A percentile compares a stretch with the other conserved stretches of the same genome.
Evolutionary conservation across 2,797 vertebrate genomes (phyloP).

Genomic region (Smutsia temminckii): DNA sequence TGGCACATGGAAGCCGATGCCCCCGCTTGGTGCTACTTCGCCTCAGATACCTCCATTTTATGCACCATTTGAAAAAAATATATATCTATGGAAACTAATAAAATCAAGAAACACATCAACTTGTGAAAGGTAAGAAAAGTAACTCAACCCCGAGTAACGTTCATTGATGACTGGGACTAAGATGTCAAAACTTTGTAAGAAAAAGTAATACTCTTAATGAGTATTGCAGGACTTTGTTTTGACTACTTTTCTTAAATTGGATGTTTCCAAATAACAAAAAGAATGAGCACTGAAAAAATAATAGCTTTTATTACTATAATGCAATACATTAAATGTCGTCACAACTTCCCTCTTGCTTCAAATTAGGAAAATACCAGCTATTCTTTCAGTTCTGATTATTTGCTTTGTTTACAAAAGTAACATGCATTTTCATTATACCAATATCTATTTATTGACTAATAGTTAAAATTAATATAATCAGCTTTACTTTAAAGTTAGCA

Average conservation of each 20-base stretch:
- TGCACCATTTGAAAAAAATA: background rate
- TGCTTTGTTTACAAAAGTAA: background rate
- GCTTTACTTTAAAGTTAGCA: conserved; percentile 3
- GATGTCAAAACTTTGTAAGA: background rate
- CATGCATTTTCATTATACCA: background rate
- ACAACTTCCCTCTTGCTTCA: background rate
- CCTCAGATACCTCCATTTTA: background rate
- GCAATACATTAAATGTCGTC: background rate
- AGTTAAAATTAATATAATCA: conserved; percentile 16
- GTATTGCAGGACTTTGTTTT: background rate
- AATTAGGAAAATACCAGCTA: background rate
- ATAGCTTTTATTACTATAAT: background rate
- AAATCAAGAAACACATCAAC: background rate
- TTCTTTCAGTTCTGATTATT: conserved; percentile 22
- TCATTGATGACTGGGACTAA: background rate
- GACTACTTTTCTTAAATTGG: background rate
- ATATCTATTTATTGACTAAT: background rate
- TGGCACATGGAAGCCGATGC: background rate
- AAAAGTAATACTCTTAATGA: background rate
- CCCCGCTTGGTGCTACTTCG: background rate
- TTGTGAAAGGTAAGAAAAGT: background rate
- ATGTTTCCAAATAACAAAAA: background rate
- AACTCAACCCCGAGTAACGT: background rate
- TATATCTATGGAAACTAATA: background rate
- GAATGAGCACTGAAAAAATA: background rate